phyloP scores from a whole-genome alignment of 1,140 invertebrate genomes.

The Orchestia grillus region DNA sequence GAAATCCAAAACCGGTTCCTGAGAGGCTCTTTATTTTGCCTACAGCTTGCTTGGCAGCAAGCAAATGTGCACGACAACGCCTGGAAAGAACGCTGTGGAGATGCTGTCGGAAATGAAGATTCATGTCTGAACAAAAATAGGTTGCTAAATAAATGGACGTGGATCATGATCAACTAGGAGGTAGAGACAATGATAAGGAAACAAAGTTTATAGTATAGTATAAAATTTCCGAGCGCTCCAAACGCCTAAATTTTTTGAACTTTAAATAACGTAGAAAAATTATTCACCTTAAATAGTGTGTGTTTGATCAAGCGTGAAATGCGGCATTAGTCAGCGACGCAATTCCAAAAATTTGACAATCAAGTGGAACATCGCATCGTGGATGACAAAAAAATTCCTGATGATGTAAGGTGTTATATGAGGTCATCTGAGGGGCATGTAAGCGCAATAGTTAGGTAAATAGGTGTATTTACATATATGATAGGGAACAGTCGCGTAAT shows the following conservation, averaged over 20 bases:
- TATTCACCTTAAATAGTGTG: neutral
- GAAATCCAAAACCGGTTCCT: neutral
- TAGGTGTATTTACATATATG: too few relatives aligned
- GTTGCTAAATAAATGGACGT: neutral
- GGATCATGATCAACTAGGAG: neutral
- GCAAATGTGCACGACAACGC: neutral
- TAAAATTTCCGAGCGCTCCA: neutral
- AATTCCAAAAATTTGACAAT: too few relatives aligned
- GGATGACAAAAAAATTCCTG: neutral
- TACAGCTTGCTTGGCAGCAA: neutral
- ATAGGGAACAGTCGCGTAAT: too few relatives aligned
- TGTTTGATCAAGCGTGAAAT: neutral
- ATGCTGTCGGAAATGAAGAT: neutral
- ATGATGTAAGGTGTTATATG: neutral
- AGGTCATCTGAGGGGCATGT: too few relatives aligned
- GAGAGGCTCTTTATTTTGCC: neutral
- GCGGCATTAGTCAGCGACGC: too few relatives aligned
- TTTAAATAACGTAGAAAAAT: neutral
- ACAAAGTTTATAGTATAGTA: neutral
- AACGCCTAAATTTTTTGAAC: neutral
- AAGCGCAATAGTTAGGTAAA: too few relatives aligned
- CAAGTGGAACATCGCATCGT: too few relatives aligned
- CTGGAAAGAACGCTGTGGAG: neutral
- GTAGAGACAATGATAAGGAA: neutral
- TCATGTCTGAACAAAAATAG: neutral